These are phyloP conservation scores for Latrodectus geometricus DNA, from an alignment of 1,140 invertebrate species.

Conservation along the genomic window DNA sequence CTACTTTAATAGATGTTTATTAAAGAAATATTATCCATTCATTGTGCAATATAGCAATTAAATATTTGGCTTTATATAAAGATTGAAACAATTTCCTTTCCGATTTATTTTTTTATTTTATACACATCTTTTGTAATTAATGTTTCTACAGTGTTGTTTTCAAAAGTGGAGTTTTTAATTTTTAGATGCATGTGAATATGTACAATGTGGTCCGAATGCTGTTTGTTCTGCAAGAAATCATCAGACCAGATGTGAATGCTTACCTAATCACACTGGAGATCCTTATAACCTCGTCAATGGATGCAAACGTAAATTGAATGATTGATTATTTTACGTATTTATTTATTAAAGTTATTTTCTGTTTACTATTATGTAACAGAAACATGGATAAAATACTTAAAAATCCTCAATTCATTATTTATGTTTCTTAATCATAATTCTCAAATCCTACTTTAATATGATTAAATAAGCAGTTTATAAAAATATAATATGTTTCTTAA, in stretches of 20 bases:
- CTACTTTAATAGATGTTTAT: too few species aligned
- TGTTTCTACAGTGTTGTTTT: background rate
- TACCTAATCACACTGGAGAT: constrained; percentile 73
- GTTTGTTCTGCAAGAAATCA: constrained; percentile 86
- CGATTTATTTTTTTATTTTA: too few species aligned
- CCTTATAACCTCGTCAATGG: constrained; percentile 65
- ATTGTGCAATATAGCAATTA: too few species aligned
- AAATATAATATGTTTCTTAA: too few species aligned
- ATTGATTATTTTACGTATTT: too few species aligned
- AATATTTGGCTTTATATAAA: too few species aligned
- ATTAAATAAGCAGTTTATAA: too few species aligned
- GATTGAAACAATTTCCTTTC: too few species aligned
- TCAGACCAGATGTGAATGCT: constrained; percentile 85
- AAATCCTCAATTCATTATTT: too few species aligned
- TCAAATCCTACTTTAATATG: too few species aligned
- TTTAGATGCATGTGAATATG: constrained; percentile 83
- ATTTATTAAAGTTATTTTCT: background rate
- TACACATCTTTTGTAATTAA: background rate
- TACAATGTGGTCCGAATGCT: constrained; percentile 92
- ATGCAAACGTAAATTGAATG: constrained; percentile 59
- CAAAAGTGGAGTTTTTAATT: background rate
- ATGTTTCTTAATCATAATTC: too few species aligned
- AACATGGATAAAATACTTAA: background rate
- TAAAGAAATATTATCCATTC: too few species aligned
- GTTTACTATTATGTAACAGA: background rate